Evolutionary conservation across 2,113 vertebrate species (phyloP).

Genomic region (Argyrosomus japonicus): DNA sequence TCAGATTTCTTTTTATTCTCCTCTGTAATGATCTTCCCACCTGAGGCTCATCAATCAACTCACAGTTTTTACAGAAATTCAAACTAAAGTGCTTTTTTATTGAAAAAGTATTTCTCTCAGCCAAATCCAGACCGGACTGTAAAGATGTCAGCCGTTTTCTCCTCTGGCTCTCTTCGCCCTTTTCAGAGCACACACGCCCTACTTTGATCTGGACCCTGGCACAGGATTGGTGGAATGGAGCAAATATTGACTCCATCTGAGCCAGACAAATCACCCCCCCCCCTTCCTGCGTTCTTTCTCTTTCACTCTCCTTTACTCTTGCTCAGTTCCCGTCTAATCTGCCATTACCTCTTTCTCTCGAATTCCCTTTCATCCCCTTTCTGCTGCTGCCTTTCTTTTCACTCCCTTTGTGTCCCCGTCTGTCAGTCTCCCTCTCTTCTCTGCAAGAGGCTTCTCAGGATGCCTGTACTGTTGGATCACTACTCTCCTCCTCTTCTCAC

Average conservation of each 20-base stretch:
- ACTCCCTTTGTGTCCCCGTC: conserved; percentile 66
- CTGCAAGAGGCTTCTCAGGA: conserved; percentile 58
- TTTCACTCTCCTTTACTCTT: conserved; percentile 59
- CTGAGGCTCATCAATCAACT: neutral
- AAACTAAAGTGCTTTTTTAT: conserved; percentile 9
- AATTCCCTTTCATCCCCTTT: conserved; percentile 74
- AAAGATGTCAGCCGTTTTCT: conserved; percentile 52
- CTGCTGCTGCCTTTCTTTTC: conserved; percentile 66
- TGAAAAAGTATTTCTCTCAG: conserved; percentile 19
- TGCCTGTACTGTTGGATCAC: conserved; percentile 33
- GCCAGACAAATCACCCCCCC: conserved; percentile 65
- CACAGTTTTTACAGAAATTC: conserved; percentile 1
- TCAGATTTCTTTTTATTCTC: neutral
- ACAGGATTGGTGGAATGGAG: conserved; percentile 76
- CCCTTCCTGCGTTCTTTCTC: conserved; percentile 35
- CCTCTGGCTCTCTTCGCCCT: conserved; percentile 26
- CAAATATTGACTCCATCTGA: conserved; percentile 84
- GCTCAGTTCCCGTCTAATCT: conserved; percentile 66
- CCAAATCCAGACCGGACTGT: conserved; percentile 26
- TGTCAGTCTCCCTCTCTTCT: conserved; percentile 48
- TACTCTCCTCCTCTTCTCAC: conserved; percentile 16
- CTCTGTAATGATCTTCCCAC: neutral
- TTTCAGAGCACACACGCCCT: conserved; percentile 44
- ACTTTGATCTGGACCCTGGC: conserved; percentile 74
- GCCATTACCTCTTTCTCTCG: conserved; percentile 72